phyloP scores from a whole-genome alignment of 1,140 invertebrate species.

The Drosophila rhopaloa region DNA sequence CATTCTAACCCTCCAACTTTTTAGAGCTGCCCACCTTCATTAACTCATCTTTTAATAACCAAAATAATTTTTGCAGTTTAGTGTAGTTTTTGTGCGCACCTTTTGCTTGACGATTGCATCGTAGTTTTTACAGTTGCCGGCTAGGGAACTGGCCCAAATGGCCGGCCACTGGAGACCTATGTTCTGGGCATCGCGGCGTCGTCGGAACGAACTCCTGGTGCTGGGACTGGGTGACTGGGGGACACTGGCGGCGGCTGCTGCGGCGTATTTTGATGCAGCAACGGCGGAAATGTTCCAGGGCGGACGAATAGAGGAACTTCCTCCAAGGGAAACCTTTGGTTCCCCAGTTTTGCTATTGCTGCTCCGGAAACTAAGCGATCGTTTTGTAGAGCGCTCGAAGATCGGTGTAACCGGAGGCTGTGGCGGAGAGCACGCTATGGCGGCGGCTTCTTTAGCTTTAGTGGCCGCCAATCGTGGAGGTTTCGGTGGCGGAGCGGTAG shows the following conservation, averaged over 20 bases:
- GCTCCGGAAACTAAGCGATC: conserved; percentile 64
- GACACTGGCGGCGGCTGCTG: conserved; percentile 53
- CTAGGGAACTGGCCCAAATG: conserved; percentile 73
- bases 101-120: conserved; percentile 75
- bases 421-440: conserved; percentile 2
- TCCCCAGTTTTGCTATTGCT: conserved; percentile 14
- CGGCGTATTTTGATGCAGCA: conserved; percentile 67
- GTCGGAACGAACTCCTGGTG: conserved; percentile 67
- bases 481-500: conserved; percentile 15
- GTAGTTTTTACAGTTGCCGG: conserved; percentile 78
- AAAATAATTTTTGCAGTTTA: conserved; percentile 12
- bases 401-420: conserved; percentile 29
- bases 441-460: conserved; percentile 50
- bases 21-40: too few relatives aligned
- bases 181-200: conserved; percentile 72
- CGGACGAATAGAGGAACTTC: conserved; percentile 68
- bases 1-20: too few relatives aligned
- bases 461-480: conserved; percentile 25
- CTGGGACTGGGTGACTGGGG: conserved; percentile 58
- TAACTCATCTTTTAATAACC: not conserved
- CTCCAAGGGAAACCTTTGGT: conserved; percentile 34
- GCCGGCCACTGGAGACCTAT: conserved; percentile 66
- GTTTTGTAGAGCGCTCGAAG: conserved; percentile 62
- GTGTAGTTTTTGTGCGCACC: conserved; percentile 68
- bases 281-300: conserved; percentile 85